Conservation (phyloP, 2,113 vertebrate genomes). For the Pterocles orientalis region DNA sequence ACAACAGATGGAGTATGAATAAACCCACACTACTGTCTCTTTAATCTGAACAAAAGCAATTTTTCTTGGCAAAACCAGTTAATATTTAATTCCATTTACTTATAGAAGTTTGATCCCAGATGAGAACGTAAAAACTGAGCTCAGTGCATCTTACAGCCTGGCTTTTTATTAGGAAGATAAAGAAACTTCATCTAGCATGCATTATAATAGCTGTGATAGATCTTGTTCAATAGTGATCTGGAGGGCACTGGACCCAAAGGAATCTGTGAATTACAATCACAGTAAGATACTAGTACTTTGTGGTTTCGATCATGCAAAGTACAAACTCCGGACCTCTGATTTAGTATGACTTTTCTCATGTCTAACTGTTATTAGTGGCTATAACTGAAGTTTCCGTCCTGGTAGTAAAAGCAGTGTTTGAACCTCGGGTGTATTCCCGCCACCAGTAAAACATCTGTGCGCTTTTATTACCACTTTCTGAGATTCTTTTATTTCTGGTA, state of each 20-base stretch:
- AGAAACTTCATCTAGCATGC: not conserved
- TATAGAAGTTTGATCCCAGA: slow-evolving; percentile 15
- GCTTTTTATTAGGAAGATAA: not conserved
- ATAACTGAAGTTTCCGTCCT: not conserved
- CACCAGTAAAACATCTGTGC: not conserved
- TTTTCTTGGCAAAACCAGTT: slow-evolving; percentile 47
- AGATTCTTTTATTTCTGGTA: not conserved
- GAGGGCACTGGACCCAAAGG: not conserved
- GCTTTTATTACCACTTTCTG: not conserved
- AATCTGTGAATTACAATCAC: not conserved
- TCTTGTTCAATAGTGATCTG: slow-evolving; percentile 5
- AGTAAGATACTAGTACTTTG: not conserved
- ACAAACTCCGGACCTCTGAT: not conserved
- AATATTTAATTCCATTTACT: slow-evolving; percentile 66
- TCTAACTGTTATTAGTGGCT: not conserved
- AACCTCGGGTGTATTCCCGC: not conserved
- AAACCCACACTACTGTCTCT: slow-evolving; percentile 12
- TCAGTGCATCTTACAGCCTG: not conserved
- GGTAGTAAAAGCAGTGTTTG: not conserved
- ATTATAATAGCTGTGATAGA: not conserved
- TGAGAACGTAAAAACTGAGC: not conserved
- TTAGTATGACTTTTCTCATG: not conserved
- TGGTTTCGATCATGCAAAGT: not conserved
- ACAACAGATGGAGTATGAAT: slow-evolving; percentile 47
- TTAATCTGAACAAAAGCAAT: slow-evolving; percentile 48